Evolutionary conservation across 2,888 invertebrate species (phyloP), one percentile per base, ranked within the genome.

Genomic region (Sussaba pulchella): DNA sequence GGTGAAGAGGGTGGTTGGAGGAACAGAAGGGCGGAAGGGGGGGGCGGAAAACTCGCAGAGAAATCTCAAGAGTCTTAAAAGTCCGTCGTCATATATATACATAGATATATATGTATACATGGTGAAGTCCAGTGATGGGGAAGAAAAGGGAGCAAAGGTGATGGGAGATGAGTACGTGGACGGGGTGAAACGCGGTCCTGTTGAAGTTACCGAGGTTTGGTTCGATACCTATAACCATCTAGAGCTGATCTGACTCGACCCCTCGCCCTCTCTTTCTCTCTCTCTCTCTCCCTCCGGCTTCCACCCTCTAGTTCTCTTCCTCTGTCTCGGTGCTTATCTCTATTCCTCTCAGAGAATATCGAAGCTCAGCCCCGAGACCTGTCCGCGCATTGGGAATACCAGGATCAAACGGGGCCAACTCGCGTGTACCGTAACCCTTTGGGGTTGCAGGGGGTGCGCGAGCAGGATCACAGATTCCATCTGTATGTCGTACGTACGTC

Each of bases 21-120:
- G 21, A 21, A 19, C 52, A 21, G 24, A 64, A 64, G 64, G 12
- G 47, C 14, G 31, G 5, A 19, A 5, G 17, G 31, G 45, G 59
- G 66, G 63, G 21, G 36, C 57, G 70, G 69, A 59, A 81, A 81
- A 82, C 74, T 76, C 76, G 45, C 47, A 71, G 52, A 41, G 45
- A 81, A 78, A 82, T 73, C 83, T 82, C 78, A 24, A 83, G 84
- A 85, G 84, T 86, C 83, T 83, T 43, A 82, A 82, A 83, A 83
- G 81, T 85, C 70, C 54, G 50, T 76, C 71, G 57, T 57, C 31
- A 17, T 54, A n/a, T 52, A 24, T 26, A 54, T 43, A 43, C 4
- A n/a, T n/a, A n/a, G 43, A 43, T 43, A n/a, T 6, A 43, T 4
- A 43, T 4, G n/a, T 43, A 43, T n/a, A n/a, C n/a, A 43, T 43